A percentile compares a stretch with the other conserved stretches of the same genome.
These are phyloP conservation scores for Phylloscopus trochiloides DNA, from an alignment of 2,113 vertebrate species.

Conservation along the genomic window DNA sequence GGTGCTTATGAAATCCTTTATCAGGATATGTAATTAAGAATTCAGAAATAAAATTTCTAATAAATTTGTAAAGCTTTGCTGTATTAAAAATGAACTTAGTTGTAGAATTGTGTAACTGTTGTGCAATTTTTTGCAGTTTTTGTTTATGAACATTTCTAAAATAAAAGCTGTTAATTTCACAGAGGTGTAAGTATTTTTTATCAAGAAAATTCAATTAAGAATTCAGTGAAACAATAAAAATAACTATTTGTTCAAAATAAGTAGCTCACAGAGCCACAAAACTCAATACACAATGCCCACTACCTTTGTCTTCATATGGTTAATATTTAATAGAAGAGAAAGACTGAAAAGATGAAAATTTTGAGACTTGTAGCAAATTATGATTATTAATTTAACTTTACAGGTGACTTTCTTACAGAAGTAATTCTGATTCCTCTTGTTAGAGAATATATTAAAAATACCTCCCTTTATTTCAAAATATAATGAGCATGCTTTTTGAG, in stretches of 20 bases:
- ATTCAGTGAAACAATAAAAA: slow-evolving; percentile 52
- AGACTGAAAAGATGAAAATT: not conserved
- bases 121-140: not conserved
- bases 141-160: not conserved
- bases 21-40: not conserved
- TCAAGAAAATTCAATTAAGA: slow-evolving; percentile 39
- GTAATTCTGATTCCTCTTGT: not conserved
- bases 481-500: not conserved
- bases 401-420: not conserved
- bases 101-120: not conserved
- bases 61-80: not conserved
- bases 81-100: not conserved
- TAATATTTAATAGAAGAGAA: not conserved
- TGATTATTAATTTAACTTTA: not conserved
- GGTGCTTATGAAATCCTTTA: not conserved
- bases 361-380: not conserved
- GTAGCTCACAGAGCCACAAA: not conserved
- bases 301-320: not conserved
- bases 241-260: not conserved
- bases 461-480: not conserved
- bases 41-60: not conserved
- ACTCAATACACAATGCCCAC: not conserved
- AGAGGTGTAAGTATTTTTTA: slow-evolving; percentile 66
- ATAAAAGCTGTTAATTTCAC: not conserved
- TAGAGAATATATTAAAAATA: not conserved